These are phyloP conservation scores for Cydia splendana DNA, from an alignment of 1,140 invertebrate species.

Conservation along the genomic window DNA sequence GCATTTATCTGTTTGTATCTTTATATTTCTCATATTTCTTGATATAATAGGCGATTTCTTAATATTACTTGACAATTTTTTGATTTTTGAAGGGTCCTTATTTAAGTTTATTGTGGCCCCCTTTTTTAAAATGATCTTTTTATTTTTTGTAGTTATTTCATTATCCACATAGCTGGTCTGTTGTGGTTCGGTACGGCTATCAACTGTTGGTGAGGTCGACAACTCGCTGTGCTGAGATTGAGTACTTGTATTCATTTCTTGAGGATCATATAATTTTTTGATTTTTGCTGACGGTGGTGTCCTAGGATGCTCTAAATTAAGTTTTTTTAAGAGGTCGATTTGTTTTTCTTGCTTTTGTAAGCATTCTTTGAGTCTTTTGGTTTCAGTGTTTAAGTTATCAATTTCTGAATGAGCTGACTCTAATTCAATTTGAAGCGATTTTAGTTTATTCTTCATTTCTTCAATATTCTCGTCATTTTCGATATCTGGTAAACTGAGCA, in stretches of 20 bases:
- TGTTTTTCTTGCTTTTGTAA: not conserved
- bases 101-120: not conserved
- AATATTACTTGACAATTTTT: not conserved
- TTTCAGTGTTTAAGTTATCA: not conserved
- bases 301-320: not conserved
- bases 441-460: not conserved
- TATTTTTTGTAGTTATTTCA: not conserved
- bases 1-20: not conserved
- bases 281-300: not conserved
- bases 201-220: not conserved
- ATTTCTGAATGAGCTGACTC: not conserved
- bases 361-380: not conserved
- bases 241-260: not conserved
- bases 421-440: not conserved
- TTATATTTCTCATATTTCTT: not conserved
- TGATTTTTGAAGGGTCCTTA: not conserved
- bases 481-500: not conserved
- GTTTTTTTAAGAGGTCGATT: not conserved
- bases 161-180: not conserved
- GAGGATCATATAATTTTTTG: not conserved
- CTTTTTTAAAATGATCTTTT: not conserved
- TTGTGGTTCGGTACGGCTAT: not conserved
- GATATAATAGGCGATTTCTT: not conserved
- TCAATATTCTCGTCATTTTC: not conserved
- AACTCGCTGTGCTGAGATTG: not conserved